Evolutionary conservation across 2,888 invertebrate species (phyloP).

Genomic region (Athalia cordata): DNA sequence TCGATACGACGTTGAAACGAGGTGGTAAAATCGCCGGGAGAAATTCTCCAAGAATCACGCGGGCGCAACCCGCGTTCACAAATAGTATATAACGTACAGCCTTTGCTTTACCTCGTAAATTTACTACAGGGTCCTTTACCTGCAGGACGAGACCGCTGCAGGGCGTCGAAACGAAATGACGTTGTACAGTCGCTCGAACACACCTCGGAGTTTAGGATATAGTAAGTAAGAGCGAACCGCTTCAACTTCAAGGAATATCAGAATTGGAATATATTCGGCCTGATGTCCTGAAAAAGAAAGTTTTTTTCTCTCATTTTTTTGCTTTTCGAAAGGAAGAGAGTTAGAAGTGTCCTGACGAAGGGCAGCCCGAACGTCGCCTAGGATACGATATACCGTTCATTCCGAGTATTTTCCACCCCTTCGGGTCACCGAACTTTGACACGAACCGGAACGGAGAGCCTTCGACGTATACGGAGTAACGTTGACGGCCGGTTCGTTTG

Average conservation of each 20-base stretch:
- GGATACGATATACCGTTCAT: slow-evolving; percentile 15
- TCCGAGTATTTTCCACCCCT: slow-evolving; percentile 30
- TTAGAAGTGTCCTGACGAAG: neutral
- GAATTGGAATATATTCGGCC: too few relatives aligned
- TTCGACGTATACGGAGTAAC: slow-evolving; percentile 27
- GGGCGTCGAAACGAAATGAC: too few relatives aligned
- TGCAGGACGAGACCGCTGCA: neutral
- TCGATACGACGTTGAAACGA: slow-evolving; percentile 10
- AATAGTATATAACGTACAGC: too few relatives aligned
- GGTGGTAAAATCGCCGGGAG: slow-evolving; percentile 39
- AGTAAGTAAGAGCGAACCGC: too few relatives aligned
- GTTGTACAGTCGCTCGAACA: too few relatives aligned
- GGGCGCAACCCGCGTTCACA: neutral
- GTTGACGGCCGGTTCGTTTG: slow-evolving; percentile 30
- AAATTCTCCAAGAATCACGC: slow-evolving; percentile 25
- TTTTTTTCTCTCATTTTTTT: too few relatives aligned
- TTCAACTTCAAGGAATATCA: too few relatives aligned
- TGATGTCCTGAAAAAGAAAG: too few relatives aligned
- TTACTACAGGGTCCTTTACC: slow-evolving; percentile 6
- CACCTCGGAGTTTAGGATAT: too few relatives aligned
- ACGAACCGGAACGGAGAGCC: slow-evolving; percentile 40
- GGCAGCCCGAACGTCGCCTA: slow-evolving; percentile 15
- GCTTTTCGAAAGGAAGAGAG: too few relatives aligned
- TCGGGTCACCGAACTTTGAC: slow-evolving; percentile 37
- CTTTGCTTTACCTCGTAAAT: slow-evolving; percentile 34